Evolutionary conservation across 2,113 vertebrate genomes (phyloP).

Genomic region (Hipposideros armiger): DNA sequence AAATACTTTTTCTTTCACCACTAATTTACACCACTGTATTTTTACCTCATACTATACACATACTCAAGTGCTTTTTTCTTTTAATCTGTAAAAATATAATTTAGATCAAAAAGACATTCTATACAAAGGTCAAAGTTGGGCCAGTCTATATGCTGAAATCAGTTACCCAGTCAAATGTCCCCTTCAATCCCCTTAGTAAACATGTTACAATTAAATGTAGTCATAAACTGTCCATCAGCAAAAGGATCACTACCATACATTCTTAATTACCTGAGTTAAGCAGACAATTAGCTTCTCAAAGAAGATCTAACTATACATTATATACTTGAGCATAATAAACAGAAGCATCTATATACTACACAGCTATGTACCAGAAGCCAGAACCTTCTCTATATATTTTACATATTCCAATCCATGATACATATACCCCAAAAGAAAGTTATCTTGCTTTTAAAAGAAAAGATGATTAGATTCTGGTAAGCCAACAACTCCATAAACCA

Average conservation of each 20-base stretch:
- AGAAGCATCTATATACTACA: constrained; percentile 20
- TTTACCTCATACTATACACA: constrained; percentile 45
- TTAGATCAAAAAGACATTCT: constrained; percentile 43
- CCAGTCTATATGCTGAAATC: background rate
- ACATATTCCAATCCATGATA: constrained; percentile 33
- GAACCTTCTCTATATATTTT: constrained; percentile 28
- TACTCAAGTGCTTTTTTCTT: background rate
- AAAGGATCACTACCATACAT: background rate
- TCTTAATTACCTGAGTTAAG: background rate
- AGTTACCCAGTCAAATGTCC: constrained; percentile 19
- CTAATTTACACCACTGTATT: constrained; percentile 11
- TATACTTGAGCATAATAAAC: constrained; percentile 36
- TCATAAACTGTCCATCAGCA: background rate
- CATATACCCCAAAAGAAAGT: background rate
- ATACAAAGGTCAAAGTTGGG: background rate
- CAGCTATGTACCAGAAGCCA: background rate
- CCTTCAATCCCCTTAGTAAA: background rate
- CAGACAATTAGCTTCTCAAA: background rate
- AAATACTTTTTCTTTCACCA: constrained; percentile 36
- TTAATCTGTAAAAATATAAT: constrained; percentile 60
- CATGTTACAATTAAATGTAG: constrained; percentile 8
- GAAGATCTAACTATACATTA: background rate
- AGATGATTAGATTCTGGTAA: constrained; percentile 28
- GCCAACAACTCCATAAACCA: constrained; percentile 36
- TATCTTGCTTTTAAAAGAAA: constrained; percentile 56